Conservation (phyloP, 2,888 invertebrate genomes). For the Arenicola marina region DNA sequence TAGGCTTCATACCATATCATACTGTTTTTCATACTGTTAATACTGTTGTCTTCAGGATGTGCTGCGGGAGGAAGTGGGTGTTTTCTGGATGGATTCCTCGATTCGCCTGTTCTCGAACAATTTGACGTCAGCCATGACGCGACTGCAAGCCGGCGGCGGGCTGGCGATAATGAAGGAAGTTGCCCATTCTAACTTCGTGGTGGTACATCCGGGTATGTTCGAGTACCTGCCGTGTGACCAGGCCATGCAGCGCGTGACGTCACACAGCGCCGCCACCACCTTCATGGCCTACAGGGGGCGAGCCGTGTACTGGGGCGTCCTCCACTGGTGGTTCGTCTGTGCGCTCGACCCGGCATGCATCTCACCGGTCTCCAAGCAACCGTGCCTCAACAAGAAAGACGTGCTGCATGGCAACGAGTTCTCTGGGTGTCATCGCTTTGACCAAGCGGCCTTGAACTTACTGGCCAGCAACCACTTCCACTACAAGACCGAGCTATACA, state of each 20-base stretch:
- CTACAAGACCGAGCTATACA: too few species aligned
- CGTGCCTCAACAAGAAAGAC: not conserved
- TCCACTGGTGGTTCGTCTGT: not conserved
- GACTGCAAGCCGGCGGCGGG: not conserved
- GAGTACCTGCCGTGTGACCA: not conserved
- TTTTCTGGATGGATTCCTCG: not conserved
- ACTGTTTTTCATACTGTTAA: too few species aligned
- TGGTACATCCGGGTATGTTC: not conserved
- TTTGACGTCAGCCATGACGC: not conserved
- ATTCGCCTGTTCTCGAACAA: not conserved
- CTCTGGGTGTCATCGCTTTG: not conserved
- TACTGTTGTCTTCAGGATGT: too few species aligned
- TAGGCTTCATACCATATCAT: too few species aligned
- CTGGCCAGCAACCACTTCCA: not conserved
- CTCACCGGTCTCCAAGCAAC: not conserved
- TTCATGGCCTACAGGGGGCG: not conserved
- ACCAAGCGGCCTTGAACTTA: not conserved
- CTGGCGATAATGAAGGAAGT: not conserved
- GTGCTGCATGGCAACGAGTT: not conserved
- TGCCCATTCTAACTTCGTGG: not conserved
- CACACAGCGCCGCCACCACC: not conserved
- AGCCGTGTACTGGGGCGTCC: not conserved
- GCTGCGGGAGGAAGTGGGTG: not conserved
- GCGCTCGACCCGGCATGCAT: not conserved
- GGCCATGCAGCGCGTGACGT: not conserved